Percentiles rank a stretch among this genome's conserved stretches.
Conservation (phyloP, 2,888 invertebrate genomes). For the Drosophila helvetica region DNA sequence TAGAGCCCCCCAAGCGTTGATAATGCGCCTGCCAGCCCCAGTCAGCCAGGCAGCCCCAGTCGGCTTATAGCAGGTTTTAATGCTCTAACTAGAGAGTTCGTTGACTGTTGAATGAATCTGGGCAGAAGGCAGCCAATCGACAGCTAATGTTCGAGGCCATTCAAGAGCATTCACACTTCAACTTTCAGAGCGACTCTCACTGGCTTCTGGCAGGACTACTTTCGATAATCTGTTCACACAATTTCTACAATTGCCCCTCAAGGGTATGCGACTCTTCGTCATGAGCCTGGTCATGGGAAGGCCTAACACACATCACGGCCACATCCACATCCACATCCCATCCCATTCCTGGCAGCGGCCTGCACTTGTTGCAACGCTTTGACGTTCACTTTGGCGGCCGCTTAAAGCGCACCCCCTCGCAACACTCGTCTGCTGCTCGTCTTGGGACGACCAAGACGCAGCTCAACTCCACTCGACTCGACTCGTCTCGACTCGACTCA, state of each 20-base stretch:
- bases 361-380: slow-evolving; percentile 65
- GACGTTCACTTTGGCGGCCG: slow-evolving; percentile 63
- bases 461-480: slow-evolving; percentile 12
- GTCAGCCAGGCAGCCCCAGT: slow-evolving; percentile 51
- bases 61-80: slow-evolving; percentile 64
- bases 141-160: neutral
- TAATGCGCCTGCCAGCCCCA: slow-evolving; percentile 52
- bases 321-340: too few relatives aligned
- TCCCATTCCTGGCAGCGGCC: neutral
- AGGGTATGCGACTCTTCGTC: neutral
- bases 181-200: neutral
- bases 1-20: slow-evolving; percentile 71
- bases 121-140: neutral
- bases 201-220: neutral
- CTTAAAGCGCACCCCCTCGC: slow-evolving; percentile 36
- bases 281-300: neutral
- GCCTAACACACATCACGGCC: neutral
- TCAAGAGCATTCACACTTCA: neutral
- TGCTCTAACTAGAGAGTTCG: slow-evolving; percentile 40
- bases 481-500: slow-evolving; percentile 83
- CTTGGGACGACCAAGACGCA: slow-evolving; percentile 18
- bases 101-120: neutral
- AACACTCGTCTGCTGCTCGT: slow-evolving; percentile 20
- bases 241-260: neutral
- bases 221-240: neutral